Conservation (phyloP, 2,888 invertebrate species). For the Dynastes hyllus region DNA sequence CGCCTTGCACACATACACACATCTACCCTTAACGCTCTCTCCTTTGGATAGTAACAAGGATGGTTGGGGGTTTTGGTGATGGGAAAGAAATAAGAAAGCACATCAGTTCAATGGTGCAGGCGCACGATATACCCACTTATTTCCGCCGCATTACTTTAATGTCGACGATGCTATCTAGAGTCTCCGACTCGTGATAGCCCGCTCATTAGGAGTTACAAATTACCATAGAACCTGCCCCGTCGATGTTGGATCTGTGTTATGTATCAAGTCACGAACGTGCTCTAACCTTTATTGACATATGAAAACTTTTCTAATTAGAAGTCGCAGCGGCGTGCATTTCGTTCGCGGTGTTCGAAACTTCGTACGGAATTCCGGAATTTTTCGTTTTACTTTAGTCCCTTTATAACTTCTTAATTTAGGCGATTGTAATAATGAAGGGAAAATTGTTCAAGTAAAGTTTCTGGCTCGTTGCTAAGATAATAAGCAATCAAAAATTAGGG, state of each 20-base stretch:
- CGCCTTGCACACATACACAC: background rate
- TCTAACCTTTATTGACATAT: constrained; percentile 63
- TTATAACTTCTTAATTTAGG: constrained; percentile 14
- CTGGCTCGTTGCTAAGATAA: background rate
- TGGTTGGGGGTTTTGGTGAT: constrained; percentile 48
- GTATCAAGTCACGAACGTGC: constrained; percentile 44
- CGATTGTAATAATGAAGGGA: background rate
- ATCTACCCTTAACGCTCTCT: constrained; percentile 7
- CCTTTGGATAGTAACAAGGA: constrained; percentile 16
- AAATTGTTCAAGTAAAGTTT: background rate
- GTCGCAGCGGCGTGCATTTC: constrained; percentile 3
- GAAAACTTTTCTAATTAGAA: constrained; percentile 66
- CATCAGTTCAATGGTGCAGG: constrained; percentile 48
- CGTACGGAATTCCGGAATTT: constrained; percentile 3
- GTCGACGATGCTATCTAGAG: constrained; percentile 41
- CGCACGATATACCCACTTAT: constrained; percentile 43
- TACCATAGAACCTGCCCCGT: constrained; percentile 36
- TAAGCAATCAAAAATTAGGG: background rate
- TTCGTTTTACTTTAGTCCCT: constrained; percentile 5
- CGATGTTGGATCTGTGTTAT: constrained; percentile 40
- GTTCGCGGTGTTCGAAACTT: background rate
- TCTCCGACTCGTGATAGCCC: constrained; percentile 32
- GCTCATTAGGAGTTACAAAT: constrained; percentile 47
- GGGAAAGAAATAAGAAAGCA: constrained; percentile 47
- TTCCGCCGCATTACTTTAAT: constrained; percentile 47